Evolutionary conservation across 2,113 vertebrate species (phyloP), one percentile per base, ranked within the genome.

Genomic region (Podiceps cristatus): DNA sequence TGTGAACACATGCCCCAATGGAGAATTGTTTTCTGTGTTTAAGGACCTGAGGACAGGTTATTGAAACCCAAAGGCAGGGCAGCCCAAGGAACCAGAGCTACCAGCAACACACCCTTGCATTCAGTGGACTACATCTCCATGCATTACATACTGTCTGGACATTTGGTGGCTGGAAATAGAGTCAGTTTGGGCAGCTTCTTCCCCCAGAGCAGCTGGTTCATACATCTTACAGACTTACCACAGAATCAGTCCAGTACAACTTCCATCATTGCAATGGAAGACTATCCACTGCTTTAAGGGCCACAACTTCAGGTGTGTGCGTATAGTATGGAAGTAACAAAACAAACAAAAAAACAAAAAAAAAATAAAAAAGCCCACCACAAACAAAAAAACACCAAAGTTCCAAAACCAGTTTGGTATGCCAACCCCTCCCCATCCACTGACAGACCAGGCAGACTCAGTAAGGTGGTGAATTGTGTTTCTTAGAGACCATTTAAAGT

Each of bases 401-500:
- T 37, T 66, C 73, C 59, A 8, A 2, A 19, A 59, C 8, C 24
- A 66, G 44, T 59, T 40, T 62, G 67, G 10, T 13, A 67, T 66
- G 81, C 72, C 81, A 84, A 8, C 14, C 67, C 64, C 67, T 79
- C 64, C 96, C 78, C 58, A 49, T 35, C 78, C 60, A 74, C 79
- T 40, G 75, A 94, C 84, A 97, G 93, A 95, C 50, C 62, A 96
- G 79, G 73, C 96, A 96, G 86, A 97, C 89, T 81, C 94, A 71
- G 62, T 68, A 79, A 71, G 92, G 92, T 94, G 89, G 85, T 86
- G 25, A 92, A 93, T 18, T 82, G 62, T 91, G 72, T 97, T 96
- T 97, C 90, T 96, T 95, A 82, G 84, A 66, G 78, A 92, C 18
- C 67, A 90, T 86, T 94, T 84, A 96, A 97, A 97, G 95, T 96